Conservation (phyloP, 2,113 vertebrate species). For the Oncorhynchus nerka region DNA sequence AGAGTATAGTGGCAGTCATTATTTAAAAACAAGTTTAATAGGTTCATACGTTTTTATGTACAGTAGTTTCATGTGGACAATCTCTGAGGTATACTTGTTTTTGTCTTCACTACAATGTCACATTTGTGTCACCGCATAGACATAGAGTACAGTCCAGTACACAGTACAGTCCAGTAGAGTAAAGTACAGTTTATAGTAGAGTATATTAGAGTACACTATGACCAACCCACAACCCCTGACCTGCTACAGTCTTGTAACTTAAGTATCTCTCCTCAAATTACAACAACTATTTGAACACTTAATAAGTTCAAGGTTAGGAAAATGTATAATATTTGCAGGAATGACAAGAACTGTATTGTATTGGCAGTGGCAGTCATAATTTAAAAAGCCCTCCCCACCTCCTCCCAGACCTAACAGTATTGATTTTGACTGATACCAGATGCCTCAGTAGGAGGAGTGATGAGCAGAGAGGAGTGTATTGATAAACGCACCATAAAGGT, state of each 20-base stretch:
- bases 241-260: background rate
- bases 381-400: constrained; percentile 1
- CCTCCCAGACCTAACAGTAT: constrained; percentile 51
- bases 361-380: constrained; percentile 37
- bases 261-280: background rate
- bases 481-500: constrained; percentile 64
- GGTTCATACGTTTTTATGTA: no score
- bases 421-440: constrained; percentile 67
- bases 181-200: no score
- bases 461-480: constrained; percentile 60
- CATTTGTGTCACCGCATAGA: no score
- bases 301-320: background rate
- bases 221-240: background rate
- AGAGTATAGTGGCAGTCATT: no score
- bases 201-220: background rate
- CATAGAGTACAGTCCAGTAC: no score
- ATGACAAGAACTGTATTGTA: background rate
- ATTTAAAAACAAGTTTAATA: no score
- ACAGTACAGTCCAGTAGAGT: no score
- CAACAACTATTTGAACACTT: background rate
- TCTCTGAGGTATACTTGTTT: no score
- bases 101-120: no score
- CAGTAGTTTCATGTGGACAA: no score
- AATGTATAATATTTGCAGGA: background rate
- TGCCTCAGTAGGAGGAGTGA: constrained; percentile 65